Conservation (phyloP, 2,888 invertebrate genomes). For the Aspidiotus destructor region DNA sequence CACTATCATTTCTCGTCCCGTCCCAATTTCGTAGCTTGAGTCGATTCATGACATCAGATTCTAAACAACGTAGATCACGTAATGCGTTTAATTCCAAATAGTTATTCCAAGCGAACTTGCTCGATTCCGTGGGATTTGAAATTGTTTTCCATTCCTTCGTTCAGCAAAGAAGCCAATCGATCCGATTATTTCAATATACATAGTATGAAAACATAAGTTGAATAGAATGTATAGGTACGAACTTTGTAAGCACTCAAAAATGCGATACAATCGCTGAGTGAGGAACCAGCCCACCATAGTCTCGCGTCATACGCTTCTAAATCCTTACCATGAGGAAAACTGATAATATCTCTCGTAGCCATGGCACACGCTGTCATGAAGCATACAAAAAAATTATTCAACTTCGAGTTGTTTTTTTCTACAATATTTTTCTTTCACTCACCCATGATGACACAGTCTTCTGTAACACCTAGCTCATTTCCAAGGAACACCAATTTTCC, state of each 20-base stretch:
- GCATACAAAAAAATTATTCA: neutral
- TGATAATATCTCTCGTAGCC: constrained; percentile 70
- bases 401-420: too few relatives aligned
- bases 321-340: constrained; percentile 58
- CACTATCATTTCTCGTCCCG: too few relatives aligned
- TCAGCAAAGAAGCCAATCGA: too few relatives aligned
- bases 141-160: too few relatives aligned
- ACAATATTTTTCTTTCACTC: constrained; percentile 34
- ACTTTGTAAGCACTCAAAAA: constrained; percentile 70
- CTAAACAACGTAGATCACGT: too few relatives aligned
- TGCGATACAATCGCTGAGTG: constrained; percentile 76
- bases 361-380: constrained; percentile 63
- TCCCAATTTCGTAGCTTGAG: too few relatives aligned
- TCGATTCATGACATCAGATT: too few relatives aligned
- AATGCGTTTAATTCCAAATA: too few relatives aligned
- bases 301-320: constrained; percentile 64
- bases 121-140: too few relatives aligned
- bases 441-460: constrained; percentile 77
- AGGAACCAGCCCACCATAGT: constrained; percentile 69
- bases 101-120: too few relatives aligned
- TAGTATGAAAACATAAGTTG: too few relatives aligned
- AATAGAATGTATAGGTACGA: constrained; percentile 35
- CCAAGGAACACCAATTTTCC: constrained; percentile 79
- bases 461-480: constrained; percentile 70
- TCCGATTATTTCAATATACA: too few relatives aligned